Percentiles rank a stretch among this genome's conserved stretches.
These are phyloP conservation scores for Xestia c-nigrum DNA, from an alignment of 2,888 invertebrate species.

Conservation along the genomic window DNA sequence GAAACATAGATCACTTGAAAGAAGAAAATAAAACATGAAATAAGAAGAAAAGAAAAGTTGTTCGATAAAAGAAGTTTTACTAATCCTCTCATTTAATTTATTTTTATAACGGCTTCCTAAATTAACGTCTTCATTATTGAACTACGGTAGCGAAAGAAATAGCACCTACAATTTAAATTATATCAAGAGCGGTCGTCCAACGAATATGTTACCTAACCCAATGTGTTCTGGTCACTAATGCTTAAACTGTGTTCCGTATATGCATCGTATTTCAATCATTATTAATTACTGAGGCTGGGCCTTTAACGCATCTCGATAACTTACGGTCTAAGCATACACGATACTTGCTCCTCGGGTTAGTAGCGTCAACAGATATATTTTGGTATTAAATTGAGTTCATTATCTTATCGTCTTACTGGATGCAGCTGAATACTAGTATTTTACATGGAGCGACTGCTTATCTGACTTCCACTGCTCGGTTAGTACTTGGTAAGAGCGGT, in stretches of 20 bases:
- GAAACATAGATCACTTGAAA: neutral
- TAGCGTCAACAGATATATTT: slow-evolving; percentile 66
- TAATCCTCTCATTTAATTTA: neutral
- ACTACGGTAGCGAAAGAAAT: slow-evolving; percentile 14
- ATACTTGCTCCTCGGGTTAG: slow-evolving; percentile 60
- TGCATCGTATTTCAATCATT: slow-evolving; percentile 71
- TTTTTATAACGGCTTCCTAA: neutral
- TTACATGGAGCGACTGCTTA: too few species aligned
- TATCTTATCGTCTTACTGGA: too few species aligned
- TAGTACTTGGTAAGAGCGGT: too few species aligned
- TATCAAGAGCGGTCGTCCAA: slow-evolving; percentile 28
- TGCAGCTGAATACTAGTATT: too few species aligned
- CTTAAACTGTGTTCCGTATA: slow-evolving; percentile 66
- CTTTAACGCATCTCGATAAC: slow-evolving; percentile 72
- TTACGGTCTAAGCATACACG: slow-evolving; percentile 67
- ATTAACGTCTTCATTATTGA: neutral
- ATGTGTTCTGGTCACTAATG: slow-evolving; percentile 61
- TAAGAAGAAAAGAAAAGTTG: neutral
- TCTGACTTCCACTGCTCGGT: too few species aligned
- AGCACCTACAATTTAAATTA: slow-evolving; percentile 39
- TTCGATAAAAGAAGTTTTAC: neutral
- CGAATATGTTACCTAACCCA: slow-evolving; percentile 51
- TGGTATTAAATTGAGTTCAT: neutral
- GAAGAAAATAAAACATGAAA: neutral
- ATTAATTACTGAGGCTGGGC: slow-evolving; percentile 69